These are phyloP conservation scores for Salvelinus namaycush DNA, from an alignment of 2,113 vertebrate genomes.

Conservation along the genomic window DNA sequence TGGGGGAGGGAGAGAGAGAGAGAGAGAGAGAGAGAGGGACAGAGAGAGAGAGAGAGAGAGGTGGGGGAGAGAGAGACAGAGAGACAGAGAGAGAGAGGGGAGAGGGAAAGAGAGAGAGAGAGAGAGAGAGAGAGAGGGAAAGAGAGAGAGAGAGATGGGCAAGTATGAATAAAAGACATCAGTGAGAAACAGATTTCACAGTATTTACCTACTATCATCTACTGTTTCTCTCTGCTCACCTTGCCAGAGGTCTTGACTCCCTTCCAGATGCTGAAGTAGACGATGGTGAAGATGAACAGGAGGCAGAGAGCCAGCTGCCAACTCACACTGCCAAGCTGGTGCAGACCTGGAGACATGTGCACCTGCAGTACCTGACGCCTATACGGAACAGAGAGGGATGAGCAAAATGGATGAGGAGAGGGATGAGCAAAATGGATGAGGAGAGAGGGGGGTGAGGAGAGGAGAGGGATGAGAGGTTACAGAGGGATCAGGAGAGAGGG, in stretches of 20 bases:
- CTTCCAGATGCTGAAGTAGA: constrained; percentile 99
- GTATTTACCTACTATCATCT: too few relatives aligned
- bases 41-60: too few relatives aligned
- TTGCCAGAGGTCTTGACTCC: constrained; percentile 98
- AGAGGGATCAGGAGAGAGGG: background rate
- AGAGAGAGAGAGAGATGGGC: too few relatives aligned
- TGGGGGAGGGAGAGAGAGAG: background rate
- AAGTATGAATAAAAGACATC: too few relatives aligned
- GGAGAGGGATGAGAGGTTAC: background rate
- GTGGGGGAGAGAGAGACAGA: too few relatives aligned
- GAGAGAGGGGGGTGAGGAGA: background rate
- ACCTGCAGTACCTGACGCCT: constrained; percentile 93
- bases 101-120: too few relatives aligned
- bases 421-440: too few relatives aligned
- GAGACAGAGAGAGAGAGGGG: too few relatives aligned
- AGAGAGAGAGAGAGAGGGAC: accelerated
- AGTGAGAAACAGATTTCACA: too few relatives aligned
- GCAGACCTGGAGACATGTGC: constrained; percentile 87
- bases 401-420: background rate
- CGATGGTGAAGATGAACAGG: constrained; percentile 90
- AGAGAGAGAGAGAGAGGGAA: too few relatives aligned
- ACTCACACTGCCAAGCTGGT: constrained; percentile 89
- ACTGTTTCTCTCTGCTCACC: constrained; percentile 64
- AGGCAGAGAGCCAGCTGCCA: constrained; percentile 94
- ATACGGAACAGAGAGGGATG: constrained; percentile 25